Evolutionary conservation across 2,888 invertebrate species (phyloP).

Genomic region (Melinaea menophilus): DNA sequence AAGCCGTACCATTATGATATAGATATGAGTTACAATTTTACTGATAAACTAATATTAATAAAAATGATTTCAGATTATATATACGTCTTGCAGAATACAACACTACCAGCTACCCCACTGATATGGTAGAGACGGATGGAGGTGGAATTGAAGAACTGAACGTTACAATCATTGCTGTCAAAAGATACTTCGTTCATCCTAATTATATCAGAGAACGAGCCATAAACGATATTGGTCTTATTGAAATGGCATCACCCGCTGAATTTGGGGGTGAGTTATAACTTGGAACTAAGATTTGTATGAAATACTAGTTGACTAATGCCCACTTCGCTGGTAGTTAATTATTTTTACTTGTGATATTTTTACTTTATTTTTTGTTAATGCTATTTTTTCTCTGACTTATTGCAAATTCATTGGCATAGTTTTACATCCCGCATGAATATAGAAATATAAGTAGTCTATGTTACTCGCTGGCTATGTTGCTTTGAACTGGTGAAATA

Average conservation of each 20-base stretch:
- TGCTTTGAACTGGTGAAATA: too few species aligned
- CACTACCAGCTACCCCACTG: conserved; percentile 43
- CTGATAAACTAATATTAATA: neutral
- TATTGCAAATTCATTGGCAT: too few species aligned
- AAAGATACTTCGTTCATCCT: conserved; percentile 47
- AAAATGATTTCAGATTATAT: conserved; percentile 24
- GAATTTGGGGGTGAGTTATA: conserved; percentile 47
- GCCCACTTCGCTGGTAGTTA: too few species aligned
- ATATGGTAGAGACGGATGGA: conserved; percentile 42
- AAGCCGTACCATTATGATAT: too few species aligned
- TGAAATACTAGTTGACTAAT: too few species aligned
- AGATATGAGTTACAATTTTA: too few species aligned
- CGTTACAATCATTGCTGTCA: conserved; percentile 47
- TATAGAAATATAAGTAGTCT: too few species aligned
- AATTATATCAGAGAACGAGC: conserved; percentile 17
- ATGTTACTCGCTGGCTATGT: too few species aligned
- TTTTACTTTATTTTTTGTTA: too few species aligned
- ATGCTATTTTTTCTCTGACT: too few species aligned
- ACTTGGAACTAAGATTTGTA: neutral
- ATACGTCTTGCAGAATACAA: conserved; percentile 48
- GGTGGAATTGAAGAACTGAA: conserved; percentile 49
- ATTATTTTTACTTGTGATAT: too few species aligned
- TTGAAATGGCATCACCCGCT: conserved; percentile 50
- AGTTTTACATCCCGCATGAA: too few species aligned
- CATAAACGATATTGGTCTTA: conserved; percentile 57